Conservation (phyloP, 2,797 vertebrate genomes). For the Anguilla anguilla region DNA sequence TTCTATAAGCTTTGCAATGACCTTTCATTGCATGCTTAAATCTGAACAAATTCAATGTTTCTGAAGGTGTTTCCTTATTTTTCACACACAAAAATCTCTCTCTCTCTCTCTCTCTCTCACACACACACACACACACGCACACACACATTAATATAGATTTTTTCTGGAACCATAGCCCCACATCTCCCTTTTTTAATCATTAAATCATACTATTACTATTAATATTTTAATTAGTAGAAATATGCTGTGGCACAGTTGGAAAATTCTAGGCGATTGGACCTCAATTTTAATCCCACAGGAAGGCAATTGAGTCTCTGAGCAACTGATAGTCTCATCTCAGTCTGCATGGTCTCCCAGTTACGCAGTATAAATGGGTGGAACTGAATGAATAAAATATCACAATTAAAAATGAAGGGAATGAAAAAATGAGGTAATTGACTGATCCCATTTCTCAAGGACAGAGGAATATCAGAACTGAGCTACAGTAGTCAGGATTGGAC, state of each 20-base stretch:
- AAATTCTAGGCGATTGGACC: slow-evolving; percentile 59
- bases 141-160: neutral
- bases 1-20: no score
- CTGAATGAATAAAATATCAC: slow-evolving; percentile 34
- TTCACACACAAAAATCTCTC: neutral
- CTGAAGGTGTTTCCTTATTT: slow-evolving; percentile 18
- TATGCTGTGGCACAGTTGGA: slow-evolving; percentile 53
- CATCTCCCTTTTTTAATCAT: slow-evolving; percentile 47
- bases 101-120: neutral
- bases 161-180: slow-evolving; percentile 3
- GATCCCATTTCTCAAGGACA: slow-evolving; percentile 54
- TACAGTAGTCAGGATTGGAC: slow-evolving; percentile 5
- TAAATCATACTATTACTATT: slow-evolving; percentile 58
- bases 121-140: neutral
- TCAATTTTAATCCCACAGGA: slow-evolving; percentile 55
- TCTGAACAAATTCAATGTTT: neutral
- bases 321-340: slow-evolving; percentile 46
- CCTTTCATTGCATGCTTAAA: neutral
- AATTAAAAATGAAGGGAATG: slow-evolving; percentile 32
- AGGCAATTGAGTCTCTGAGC: slow-evolving; percentile 55
- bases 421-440: slow-evolving; percentile 39
- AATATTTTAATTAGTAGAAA: slow-evolving; percentile 70
- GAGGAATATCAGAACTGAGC: slow-evolving; percentile 25
- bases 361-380: slow-evolving; percentile 36
- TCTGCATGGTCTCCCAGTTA: slow-evolving; percentile 47